Evolutionary conservation across 2,797 vertebrate species (phyloP), one percentile per base, ranked within the genome.

Genomic region (Neostethus bicornis): DNA sequence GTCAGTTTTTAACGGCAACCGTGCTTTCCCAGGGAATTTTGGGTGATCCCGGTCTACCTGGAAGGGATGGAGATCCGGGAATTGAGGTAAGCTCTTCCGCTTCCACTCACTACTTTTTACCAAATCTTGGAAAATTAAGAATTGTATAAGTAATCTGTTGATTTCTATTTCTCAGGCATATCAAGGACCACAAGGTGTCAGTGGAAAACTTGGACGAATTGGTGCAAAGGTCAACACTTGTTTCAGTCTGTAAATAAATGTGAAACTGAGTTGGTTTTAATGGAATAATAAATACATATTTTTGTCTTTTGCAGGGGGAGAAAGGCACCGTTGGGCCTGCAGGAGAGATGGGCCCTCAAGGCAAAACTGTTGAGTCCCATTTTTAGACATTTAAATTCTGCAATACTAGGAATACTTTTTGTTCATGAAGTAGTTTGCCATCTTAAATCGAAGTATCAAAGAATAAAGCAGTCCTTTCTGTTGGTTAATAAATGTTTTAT

Each of bases 291-390:
- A 49, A 28, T 68, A 61, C 19, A 19, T 25, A 38, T 80, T 62
- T 61, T 38, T 51, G 20, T 66, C 44, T 75, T 79, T 70, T 51
- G 61, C 61, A 94, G 92, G 94, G 94, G 58, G 93, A 93, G 67
- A 93, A 88, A 77, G 94, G 94, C 17, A 34, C 52, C 50, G 62
- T 66, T 16, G 93, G 93, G 46, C 66, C 77, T 51, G 51, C 46
- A 39, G 94, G 94, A 69, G 88, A 92, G 75, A 92, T 94, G 87
- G 93, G 93, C 17, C 91, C 80, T 69, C 80, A 80, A 74, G 93
- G 93, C 62, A 81, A 24, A 72, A 80, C 84, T 57, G 93, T 94
- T n/a, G 88, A 92, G 92, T 88, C 66, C 68, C 21, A 68, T 75
- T 63, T 80, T 84, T 59, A 77, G 45, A 19, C 44, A 20, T 35